Conservation (phyloP, 2,888 invertebrate species). For the Plagiodera versicolora region DNA sequence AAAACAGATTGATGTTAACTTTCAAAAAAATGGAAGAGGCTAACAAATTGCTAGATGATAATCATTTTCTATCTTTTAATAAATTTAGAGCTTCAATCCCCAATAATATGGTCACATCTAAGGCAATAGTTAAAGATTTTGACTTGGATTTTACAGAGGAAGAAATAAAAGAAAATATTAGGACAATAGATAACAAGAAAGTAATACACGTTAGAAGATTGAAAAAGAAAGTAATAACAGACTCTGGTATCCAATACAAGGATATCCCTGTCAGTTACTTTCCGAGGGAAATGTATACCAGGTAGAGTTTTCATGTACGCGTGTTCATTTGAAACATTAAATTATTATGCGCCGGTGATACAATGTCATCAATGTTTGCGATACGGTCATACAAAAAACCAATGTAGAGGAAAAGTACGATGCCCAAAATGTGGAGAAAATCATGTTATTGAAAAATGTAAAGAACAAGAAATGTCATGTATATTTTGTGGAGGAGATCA, state of each 20-base stretch:
- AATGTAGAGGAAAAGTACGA: neutral
- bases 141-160: neutral
- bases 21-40: neutral
- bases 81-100: too few species aligned
- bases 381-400: constrained; percentile 2
- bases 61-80: too few species aligned
- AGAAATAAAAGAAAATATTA: neutral
- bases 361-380: neutral
- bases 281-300: neutral
- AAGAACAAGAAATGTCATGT: neutral
- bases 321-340: neutral
- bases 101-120: too few species aligned
- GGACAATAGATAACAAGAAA: neutral
- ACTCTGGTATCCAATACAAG: neutral
- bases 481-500: neutral
- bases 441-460: neutral
- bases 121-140: neutral
- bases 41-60: too few species aligned
- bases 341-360: neutral
- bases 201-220: neutral
- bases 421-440: constrained; percentile 6
- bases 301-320: neutral
- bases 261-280: neutral
- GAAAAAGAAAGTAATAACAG: neutral
- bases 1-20: neutral